These are phyloP conservation scores for Myxocyprinus asiaticus DNA, from an alignment of 2,113 vertebrate genomes.

Conservation along the genomic window DNA sequence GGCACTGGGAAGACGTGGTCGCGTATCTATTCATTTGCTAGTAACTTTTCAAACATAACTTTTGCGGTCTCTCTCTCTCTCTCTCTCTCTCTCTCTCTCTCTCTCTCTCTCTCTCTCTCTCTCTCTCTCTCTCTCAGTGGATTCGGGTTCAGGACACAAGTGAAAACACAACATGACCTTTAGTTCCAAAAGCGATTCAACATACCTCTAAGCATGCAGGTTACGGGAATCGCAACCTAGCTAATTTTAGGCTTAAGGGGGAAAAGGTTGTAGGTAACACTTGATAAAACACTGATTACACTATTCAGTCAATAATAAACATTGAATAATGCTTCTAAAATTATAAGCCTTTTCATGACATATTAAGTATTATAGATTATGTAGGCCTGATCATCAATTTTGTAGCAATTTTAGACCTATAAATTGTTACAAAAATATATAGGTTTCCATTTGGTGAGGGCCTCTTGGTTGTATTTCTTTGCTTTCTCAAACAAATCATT, in stretches of 20 bases:
- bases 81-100: slow-evolving; percentile 12
- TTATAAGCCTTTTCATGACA: too few species aligned
- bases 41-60: slow-evolving; percentile 42
- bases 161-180: slow-evolving; percentile 6
- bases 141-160: slow-evolving; percentile 5
- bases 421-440: too few species aligned
- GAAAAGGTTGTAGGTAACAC: neutral
- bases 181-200: neutral
- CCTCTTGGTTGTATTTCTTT: too few species aligned
- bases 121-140: slow-evolving; percentile 9
- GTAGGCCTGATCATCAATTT: too few species aligned
- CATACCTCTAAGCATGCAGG: neutral
- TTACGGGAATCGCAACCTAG: neutral
- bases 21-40: slow-evolving; percentile 77
- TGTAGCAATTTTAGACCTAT: too few species aligned
- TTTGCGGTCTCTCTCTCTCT: slow-evolving; percentile 19
- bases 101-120: too few species aligned
- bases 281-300: neutral
- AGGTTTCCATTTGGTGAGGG: too few species aligned
- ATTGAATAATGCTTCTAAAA: too few species aligned
- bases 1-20: slow-evolving; percentile 76
- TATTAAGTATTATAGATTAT: too few species aligned
- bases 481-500: neutral
- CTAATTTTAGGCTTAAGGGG: neutral
- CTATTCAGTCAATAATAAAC: too few species aligned